phyloP scores from a whole-genome alignment of 2,888 invertebrate genomes.

The Oscheius myriophilus region DNA sequence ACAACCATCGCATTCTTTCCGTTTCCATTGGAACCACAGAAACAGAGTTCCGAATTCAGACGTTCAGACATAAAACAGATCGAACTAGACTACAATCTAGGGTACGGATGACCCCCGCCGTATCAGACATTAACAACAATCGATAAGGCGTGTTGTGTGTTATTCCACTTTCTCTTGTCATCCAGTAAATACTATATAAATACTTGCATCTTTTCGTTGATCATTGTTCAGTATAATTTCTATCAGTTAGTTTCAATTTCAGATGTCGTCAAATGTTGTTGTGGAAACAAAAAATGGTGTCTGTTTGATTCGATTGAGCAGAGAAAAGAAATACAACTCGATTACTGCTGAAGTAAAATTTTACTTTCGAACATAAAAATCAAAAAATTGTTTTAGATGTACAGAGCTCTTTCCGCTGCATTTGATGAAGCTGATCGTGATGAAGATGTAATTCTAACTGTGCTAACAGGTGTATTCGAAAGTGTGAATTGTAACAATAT shows the following conservation, averaged over 20 bases:
- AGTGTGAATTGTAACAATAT: background rate
- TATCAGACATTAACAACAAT: constrained; percentile 26
- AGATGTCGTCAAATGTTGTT: constrained; percentile 14
- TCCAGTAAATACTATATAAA: no score
- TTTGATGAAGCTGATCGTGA: constrained; percentile 80
- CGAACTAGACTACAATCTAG: constrained; percentile 9
- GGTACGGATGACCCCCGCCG: constrained; percentile 12
- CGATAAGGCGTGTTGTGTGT: background rate
- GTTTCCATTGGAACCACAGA: no score
- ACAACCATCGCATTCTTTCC: no score
- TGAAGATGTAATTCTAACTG: constrained; percentile 78
- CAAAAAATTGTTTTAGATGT: constrained; percentile 75
- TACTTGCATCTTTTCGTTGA: no score
- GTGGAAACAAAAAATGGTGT: constrained; percentile 43
- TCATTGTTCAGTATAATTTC: no score
- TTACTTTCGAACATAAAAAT: background rate
- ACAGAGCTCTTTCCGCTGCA: constrained; percentile 77
- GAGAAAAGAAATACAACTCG: constrained; percentile 66
- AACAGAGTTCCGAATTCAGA: no score
- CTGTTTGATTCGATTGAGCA: constrained; percentile 59
- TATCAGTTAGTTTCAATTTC: no score
- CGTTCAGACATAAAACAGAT: background rate
- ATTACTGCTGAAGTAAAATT: constrained; percentile 52
- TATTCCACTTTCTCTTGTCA: no score
- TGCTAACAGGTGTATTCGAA: constrained; percentile 77